Base-by-base conservation (phyloP, 2,113 vertebrate species). In the Chauna torquata region DNA sequence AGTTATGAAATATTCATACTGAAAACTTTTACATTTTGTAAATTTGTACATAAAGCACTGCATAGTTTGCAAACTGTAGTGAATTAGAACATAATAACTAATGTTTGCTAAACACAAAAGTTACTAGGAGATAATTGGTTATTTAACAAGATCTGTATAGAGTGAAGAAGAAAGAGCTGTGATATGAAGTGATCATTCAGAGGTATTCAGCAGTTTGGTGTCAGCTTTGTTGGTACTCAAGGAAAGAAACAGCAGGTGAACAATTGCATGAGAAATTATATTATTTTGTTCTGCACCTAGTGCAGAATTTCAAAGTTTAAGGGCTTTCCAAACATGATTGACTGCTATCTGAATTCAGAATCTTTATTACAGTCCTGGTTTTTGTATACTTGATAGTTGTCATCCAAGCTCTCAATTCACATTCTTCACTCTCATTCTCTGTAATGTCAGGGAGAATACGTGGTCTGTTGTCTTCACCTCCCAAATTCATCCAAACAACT, bases 281-380 rank as follows among this genome's bases (percentile, higher is more conserved):
- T 80, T 58, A 3, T 66, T 94, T 92, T 58, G 45, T 93, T 94
- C 55, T 78, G 32, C 32, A 42, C 58, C n/a, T 91, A 74, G 42
- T 86, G 22, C 24, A 70, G 45, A 83, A 78, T 91, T 88, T 78
- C 55, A 75, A 47, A 71, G 82, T 88, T 89, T 79, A 84, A 91
- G 83, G 38, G 58, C 64, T 97, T 95, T 92, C 32, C 61, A 96
- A 71, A 88, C 6, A 50, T 82, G 40, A 71, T 59, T 92, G 72
- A 57, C 40, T 93, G 58, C 28, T 90, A 78, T 42, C 17, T 36
- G 64, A 79, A 85, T 91, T 90, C 38, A 82, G 38, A 71, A 82
- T 83, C 50, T 64, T 77, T 55, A 85, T 90, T 94, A 71, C 12
- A 70, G 50, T 34, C 50, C 32, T 86, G 42, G 12, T 76, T 83